These are phyloP conservation scores for Tyria jacobaeae DNA, from an alignment of 2,888 invertebrate species.

Conservation along the genomic window DNA sequence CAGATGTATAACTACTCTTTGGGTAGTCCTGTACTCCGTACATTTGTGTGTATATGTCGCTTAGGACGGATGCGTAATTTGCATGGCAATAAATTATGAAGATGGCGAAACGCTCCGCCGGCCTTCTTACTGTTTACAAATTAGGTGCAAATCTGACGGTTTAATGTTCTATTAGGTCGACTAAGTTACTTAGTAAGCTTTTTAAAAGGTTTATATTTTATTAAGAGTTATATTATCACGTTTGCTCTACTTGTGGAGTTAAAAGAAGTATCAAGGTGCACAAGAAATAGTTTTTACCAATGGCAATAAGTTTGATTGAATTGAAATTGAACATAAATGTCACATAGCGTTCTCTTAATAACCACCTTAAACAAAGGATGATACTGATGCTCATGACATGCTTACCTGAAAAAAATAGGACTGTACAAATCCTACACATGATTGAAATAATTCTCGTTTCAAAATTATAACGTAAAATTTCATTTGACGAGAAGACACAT, in stretches of 20 bases:
- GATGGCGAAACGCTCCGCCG: conserved; percentile 65
- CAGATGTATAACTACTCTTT: conserved; percentile 7
- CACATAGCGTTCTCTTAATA: too few relatives aligned
- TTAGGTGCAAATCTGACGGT: conserved; percentile 64
- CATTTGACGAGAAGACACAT: too few relatives aligned
- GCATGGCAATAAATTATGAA: conserved; percentile 72
- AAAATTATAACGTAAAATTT: too few relatives aligned
- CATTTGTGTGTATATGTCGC: conserved; percentile 31
- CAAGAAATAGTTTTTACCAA: too few relatives aligned
- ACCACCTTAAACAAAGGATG: too few relatives aligned
- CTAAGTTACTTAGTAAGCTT: conserved; percentile 13
- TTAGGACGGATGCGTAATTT: conserved; percentile 67
- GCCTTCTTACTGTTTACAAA: conserved; percentile 67
- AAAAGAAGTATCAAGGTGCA: background rate
- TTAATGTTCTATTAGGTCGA: conserved; percentile 31
- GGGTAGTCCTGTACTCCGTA: conserved; percentile 12
- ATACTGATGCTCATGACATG: too few relatives aligned
- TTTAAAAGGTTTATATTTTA: conserved; percentile 15
- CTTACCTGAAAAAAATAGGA: too few relatives aligned
- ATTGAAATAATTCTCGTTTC: too few relatives aligned
- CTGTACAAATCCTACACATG: too few relatives aligned
- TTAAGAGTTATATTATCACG: background rate
- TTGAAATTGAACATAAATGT: background rate
- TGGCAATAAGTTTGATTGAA: too few relatives aligned
- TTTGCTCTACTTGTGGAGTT: background rate